Evolutionary conservation across 2,113 vertebrate genomes (phyloP).

Genomic region (Heptranchias perlo): DNA sequence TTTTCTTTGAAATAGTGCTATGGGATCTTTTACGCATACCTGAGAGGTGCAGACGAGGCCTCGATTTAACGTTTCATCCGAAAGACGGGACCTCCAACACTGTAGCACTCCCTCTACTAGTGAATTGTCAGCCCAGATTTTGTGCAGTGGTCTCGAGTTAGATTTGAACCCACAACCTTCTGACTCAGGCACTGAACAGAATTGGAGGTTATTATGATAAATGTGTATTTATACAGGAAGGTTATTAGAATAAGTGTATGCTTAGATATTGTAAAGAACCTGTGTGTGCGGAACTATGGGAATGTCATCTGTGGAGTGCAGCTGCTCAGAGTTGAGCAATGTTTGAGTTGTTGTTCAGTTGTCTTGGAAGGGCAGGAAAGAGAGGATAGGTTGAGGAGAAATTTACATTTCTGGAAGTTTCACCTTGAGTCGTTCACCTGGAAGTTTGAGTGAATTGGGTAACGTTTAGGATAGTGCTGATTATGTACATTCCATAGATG

Average conservation of each 20-base stretch:
- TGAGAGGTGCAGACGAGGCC: too few species aligned
- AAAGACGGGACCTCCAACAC: neutral
- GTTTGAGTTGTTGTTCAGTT: neutral
- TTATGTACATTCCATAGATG: neutral
- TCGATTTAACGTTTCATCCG: too few species aligned
- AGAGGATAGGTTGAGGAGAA: neutral
- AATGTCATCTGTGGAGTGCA: neutral
- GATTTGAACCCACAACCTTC: neutral
- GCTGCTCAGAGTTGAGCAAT: neutral
- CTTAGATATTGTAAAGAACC: neutral
- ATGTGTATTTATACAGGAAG: too few species aligned
- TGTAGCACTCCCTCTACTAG: neutral
- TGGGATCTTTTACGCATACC: too few species aligned
- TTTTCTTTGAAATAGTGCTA: too few species aligned
- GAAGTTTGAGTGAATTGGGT: neutral
- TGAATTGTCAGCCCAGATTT: neutral
- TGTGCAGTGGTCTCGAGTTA: neutral
- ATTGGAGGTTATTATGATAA: too few species aligned
- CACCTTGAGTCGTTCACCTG: neutral
- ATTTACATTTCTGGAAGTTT: neutral
- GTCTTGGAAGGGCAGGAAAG: neutral
- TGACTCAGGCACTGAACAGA: neutral
- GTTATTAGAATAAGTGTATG: neutral
- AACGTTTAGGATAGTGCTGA: neutral
- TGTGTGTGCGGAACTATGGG: neutral